Conservation (phyloP, 2,888 invertebrate species). For the Anorthoa munda region DNA sequence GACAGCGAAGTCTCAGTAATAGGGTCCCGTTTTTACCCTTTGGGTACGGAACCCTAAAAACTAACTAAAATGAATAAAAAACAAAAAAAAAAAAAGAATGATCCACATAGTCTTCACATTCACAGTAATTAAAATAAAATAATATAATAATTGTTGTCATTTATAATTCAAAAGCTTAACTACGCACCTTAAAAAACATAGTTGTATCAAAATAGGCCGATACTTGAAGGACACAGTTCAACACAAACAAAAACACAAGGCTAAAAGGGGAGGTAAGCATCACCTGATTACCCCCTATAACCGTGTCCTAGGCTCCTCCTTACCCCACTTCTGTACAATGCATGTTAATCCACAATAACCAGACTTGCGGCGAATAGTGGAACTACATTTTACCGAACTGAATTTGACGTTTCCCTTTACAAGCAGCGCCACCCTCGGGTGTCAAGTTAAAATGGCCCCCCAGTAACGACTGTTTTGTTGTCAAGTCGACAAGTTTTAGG, state of each 20-base stretch:
- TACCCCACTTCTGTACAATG: neutral
- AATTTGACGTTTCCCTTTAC: neutral
- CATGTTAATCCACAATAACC: neutral
- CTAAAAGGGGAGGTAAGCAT: neutral
- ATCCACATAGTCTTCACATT: no score
- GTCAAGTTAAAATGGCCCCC: neutral
- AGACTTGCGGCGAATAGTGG: conserved; percentile 2
- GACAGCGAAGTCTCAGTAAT: no score
- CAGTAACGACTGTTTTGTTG: conserved; percentile 39
- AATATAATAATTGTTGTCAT: no score
- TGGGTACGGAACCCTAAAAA: no score
- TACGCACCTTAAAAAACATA: no score
- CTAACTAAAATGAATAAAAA: no score
- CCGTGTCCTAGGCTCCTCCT: neutral
- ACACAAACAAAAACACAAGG: conserved; percentile 42
- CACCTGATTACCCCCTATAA: conserved; percentile 18
- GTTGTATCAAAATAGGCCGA: conserved; percentile 2
- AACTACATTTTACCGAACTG: conserved; percentile 1
- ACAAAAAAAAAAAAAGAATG: no score
- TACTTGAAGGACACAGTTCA: neutral
- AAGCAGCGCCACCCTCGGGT: conserved; percentile 35
- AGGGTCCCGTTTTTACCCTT: no score
- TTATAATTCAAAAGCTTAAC: no score
- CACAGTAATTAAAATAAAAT: no score
- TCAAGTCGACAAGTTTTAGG: conserved; percentile 4